Percentiles rank a stretch among this genome's conserved stretches.
Conservation (phyloP, 2,113 vertebrate species). For the Corydoras maculifer region DNA sequence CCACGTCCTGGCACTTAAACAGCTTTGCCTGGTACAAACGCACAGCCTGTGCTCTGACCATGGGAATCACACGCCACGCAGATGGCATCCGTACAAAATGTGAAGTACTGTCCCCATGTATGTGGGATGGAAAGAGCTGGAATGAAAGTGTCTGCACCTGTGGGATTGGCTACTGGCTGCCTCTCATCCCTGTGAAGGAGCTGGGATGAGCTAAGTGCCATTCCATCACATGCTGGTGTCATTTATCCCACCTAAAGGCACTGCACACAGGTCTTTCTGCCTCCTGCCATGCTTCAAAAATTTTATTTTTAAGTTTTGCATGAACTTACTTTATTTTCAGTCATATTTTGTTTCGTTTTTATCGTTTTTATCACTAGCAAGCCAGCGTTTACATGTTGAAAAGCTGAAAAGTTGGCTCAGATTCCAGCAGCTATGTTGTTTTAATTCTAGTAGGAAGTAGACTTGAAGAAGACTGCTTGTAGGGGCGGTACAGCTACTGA, state of each 20-base stretch:
- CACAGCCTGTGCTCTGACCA: constrained; percentile 25
- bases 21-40: constrained; percentile 13
- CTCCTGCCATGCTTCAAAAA: not conserved
- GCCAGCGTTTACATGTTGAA: too few species aligned
- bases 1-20: constrained; percentile 7
- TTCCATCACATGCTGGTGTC: constrained; percentile 32
- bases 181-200: constrained; percentile 29
- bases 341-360: too few species aligned
- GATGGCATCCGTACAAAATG: constrained; percentile 17
- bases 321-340: too few species aligned
- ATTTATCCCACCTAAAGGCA: constrained; percentile 23
- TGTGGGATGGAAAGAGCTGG: constrained; percentile 14
- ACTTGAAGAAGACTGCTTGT: not conserved
- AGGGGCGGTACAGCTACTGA: constrained; percentile 4
- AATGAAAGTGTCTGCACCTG: constrained; percentile 37
- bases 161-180: constrained; percentile 30
- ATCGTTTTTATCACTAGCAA: too few species aligned
- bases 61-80: constrained; percentile 18
- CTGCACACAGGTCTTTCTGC: not conserved
- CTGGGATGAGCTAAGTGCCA: constrained; percentile 24
- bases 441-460: too few species aligned
- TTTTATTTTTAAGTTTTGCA: not conserved
- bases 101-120: constrained; percentile 2
- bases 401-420: too few species aligned
- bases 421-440: too few species aligned